phyloP scores from a whole-genome alignment of 2,797 vertebrate species.

The Carduelis carduelis region DNA sequence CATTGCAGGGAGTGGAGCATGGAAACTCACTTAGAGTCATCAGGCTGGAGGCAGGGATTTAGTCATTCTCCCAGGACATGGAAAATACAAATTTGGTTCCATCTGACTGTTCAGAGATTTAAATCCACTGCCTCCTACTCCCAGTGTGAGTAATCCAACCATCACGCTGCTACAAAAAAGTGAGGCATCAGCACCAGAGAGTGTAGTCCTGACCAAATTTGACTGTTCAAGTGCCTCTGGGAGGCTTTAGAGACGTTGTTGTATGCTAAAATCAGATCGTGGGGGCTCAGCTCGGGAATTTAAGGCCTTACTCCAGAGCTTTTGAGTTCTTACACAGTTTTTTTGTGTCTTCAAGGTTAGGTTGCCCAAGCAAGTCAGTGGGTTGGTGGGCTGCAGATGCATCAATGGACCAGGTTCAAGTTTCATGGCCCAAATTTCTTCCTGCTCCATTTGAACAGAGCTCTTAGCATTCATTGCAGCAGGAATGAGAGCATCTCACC shows the following conservation, averaged over 20 bases:
- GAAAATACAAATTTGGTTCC: not conserved
- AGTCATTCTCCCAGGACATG: not conserved
- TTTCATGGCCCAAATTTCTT: not conserved
- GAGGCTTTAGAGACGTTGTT: not conserved
- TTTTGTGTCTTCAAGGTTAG: not conserved
- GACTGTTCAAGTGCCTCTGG: not conserved
- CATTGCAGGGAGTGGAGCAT: not conserved
- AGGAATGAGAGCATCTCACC: not conserved
- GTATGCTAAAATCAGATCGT: not conserved
- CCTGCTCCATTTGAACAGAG: not conserved
- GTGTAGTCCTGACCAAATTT: not conserved
- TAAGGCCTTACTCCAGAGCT: not conserved
- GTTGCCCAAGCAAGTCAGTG: not conserved
- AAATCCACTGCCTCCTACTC: conserved; percentile 20
- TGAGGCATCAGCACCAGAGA: not conserved
- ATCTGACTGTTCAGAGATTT: conserved; percentile 6
- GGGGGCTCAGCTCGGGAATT: not conserved
- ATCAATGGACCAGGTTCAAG: not conserved
- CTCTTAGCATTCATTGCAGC: not conserved
- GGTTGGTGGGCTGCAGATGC: not conserved
- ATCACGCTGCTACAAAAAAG: not conserved
- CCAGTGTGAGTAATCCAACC: not conserved
- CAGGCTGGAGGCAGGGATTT: not conserved
- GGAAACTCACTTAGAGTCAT: not conserved
- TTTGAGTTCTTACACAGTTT: not conserved